phyloP scores from a whole-genome alignment of 2,797 vertebrate genomes.

The Pangasius krempfi region DNA sequence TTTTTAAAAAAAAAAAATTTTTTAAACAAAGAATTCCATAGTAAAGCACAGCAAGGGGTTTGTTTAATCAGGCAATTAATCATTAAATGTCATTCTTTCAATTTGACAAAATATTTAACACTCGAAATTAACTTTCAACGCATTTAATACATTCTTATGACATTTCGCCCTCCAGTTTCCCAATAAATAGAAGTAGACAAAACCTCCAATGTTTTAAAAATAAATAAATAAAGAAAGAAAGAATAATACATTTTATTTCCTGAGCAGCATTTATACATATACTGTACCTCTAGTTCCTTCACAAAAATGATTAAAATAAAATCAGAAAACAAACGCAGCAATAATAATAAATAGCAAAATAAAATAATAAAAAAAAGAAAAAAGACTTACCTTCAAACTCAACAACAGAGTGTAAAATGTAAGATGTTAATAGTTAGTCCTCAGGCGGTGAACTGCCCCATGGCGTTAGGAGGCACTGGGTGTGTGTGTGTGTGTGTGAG shows the following conservation, averaged over 20 bases:
- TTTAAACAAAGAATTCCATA: neutral
- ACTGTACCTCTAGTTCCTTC: neutral
- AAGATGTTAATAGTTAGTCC: constrained; percentile 11
- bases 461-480: constrained; percentile 17
- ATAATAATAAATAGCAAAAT: neutral
- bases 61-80: neutral
- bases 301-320: neutral
- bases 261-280: neutral
- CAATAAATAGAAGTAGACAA: neutral
- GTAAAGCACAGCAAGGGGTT: neutral
- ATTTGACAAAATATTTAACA: neutral
- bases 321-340: neutral
- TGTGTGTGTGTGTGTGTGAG: neutral
- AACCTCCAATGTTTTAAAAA: neutral
- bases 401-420: neutral
- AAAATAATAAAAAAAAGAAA: neutral
- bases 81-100: neutral
- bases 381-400: constrained; percentile 47
- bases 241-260: neutral
- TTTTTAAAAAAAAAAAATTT: no score
- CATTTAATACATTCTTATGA: neutral
- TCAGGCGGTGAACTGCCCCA: constrained; percentile 34
- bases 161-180: neutral
- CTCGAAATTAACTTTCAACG: neutral
- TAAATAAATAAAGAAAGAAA: neutral